Evolutionary conservation across 2,888 invertebrate species (phyloP), one percentile per base, ranked within the genome.

Genomic region (Andrena marginata): DNA sequence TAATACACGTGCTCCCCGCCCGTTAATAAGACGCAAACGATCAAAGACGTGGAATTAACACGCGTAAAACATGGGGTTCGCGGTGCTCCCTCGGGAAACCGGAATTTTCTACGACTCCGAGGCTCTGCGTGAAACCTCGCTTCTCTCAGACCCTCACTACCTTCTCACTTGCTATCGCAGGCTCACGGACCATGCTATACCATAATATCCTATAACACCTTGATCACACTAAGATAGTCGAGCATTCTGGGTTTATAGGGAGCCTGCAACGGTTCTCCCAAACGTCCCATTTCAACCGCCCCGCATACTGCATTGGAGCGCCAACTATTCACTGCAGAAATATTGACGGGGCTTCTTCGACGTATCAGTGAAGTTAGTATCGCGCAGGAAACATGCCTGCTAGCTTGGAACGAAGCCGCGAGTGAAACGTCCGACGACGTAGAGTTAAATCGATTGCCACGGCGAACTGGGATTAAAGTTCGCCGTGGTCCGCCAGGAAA

Each of bases 41-140:
- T 81, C 79, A 69, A 54, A 64, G 69, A 20, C 33, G 54, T 2
- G 26, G 48, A 60, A 76, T 81, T 81, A 82, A 81, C 35, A 59
- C 31, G 68, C 42, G 56, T 63, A 51, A 54, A 49, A 20, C 23
- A 42, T 6, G 31, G 26, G 20, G 4, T n/a, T n/a, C 26, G n/a
- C 16, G 8, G 31, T 8, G 26, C 26, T 31, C 23, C 20, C n/a
- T 1, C 35, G 60, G 29, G 63, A 20, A 65, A 33, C 48, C 4
- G 35, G 51, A 63, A 68, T 79, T 79, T 59, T 63, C 26, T 13
- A 13, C 20, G 13, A 62, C 20, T n/a, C 10, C 23, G 23, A 68
- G 29, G 16, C 16, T 26, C 42, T 7, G 31, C 31, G 54, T 33
- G 42, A 59, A 64, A 26, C 5, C 29, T 42, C 10, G 29, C 35